Evolutionary conservation across 2,797 vertebrate species (phyloP).

Genomic region (Furcifer pardalis): DNA sequence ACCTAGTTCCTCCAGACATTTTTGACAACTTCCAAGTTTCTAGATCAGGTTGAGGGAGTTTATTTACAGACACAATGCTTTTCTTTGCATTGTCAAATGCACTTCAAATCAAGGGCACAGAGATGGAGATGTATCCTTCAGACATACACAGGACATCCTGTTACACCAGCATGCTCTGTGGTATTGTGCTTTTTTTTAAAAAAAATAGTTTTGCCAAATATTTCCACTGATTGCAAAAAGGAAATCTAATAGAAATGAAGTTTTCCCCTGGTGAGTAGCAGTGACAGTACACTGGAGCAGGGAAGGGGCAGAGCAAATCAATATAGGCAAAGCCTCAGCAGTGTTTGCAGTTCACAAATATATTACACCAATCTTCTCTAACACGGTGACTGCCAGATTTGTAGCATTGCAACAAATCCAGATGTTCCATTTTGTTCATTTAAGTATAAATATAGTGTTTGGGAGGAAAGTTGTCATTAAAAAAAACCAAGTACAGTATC

Average conservation of each 20-base stretch:
- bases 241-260: neutral
- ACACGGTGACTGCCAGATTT: neutral
- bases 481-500: no score
- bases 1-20: neutral
- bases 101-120: neutral
- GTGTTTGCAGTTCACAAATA: neutral
- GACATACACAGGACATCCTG: neutral
- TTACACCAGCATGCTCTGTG: no score
- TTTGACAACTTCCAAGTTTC: neutral
- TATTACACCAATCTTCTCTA: neutral
- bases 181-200: neutral
- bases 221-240: slow-evolving; percentile 6
- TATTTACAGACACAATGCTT: neutral
- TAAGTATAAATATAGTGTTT: no score
- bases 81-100: neutral
- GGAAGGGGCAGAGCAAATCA: neutral
- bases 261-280: neutral
- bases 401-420: neutral
- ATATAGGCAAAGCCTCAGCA: neutral
- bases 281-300: neutral
- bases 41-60: neutral
- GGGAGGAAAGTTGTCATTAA: no score
- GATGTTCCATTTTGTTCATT: neutral
- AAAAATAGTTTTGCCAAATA: neutral
- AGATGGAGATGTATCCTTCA: neutral